Base-by-base conservation (phyloP, 2,797 vertebrate species). In the Catharus ustulatus region DNA sequence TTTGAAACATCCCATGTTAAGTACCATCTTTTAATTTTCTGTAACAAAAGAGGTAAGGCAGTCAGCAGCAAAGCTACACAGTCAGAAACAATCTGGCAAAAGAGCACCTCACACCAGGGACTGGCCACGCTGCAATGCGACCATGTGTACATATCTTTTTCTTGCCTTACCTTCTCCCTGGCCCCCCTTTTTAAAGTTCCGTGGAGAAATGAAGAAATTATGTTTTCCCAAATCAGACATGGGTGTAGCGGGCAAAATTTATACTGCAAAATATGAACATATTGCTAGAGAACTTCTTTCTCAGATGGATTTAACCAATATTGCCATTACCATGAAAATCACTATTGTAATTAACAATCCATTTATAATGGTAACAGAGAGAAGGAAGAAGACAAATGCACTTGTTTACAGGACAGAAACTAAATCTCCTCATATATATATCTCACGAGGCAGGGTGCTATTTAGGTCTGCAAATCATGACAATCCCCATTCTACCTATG, bases 131-230 rank as follows among this genome's bases (percentile, higher is more conserved):
- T 45, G 27, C 15, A 42, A 26, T 18, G 15, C 9, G 46, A 30
- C 26, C 67, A 38, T 1, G 12, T 6, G 15, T 27, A 27, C 32
- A 6, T 1, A 15, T 36, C 27, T 52, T n/a, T 52, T 51, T 38
- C 20, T 6, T 34, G 4, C 27, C 15, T 21, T 14, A 5, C 21
- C 19, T 55, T 17, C 7, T 10, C 8, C 6, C 4, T 1, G 5
- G 0, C 2, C 5, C 3, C 1, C 1, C 24, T 36, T 69, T 63
- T 36, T 36, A 75, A 72, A 93, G 42, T 8, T 79, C 21, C 30
- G 36, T 0, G 2, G 6, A 78, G 23, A 77, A 86, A 78, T 18
- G 14, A 68, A 79, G 46, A 74, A 61, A 59, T 32, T 0, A 48
- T 5, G 18, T 51, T 55, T 61, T 51, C 20, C 43, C 32, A 75